phyloP scores from a whole-genome alignment of 2,888 invertebrate species.

The Drosophila nr. medialis region DNA sequence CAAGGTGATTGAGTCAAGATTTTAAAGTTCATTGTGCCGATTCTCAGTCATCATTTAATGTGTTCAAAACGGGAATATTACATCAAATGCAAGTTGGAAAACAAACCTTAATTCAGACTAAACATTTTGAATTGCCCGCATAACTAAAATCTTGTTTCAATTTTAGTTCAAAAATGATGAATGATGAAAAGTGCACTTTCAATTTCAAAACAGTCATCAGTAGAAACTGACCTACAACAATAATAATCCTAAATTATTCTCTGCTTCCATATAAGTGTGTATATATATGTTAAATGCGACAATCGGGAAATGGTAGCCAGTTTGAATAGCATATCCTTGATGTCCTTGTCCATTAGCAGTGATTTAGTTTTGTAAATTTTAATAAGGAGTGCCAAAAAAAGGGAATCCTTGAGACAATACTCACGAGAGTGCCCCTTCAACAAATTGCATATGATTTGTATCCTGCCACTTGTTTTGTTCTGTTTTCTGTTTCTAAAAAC shows the following conservation, averaged over 20 bases:
- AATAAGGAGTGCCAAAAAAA: background rate
- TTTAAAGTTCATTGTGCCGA: background rate
- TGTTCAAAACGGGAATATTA: no score
- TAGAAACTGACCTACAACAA: conserved; percentile 21
- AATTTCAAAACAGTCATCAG: conserved; percentile 40
- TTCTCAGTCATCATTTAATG: background rate
- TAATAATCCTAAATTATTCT: no score
- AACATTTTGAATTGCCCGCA: background rate
- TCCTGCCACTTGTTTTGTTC: conserved; percentile 8
- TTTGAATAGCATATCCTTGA: background rate
- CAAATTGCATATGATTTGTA: conserved; percentile 41
- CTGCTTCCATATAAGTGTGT: no score
- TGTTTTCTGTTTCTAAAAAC: background rate
- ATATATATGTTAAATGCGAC: background rate
- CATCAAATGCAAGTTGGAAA: background rate
- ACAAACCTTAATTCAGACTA: background rate
- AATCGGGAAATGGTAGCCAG: background rate
- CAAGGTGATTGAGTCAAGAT: background rate
- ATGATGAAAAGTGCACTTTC: conserved; percentile 33
- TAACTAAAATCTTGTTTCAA: background rate
- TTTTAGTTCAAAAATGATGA: background rate
- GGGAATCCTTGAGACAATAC: background rate
- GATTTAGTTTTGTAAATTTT: conserved; percentile 16
- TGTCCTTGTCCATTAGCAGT: background rate
- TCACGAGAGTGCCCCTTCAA: background rate